phyloP scores from a whole-genome alignment of 2,888 invertebrate genomes.

The Argynnis bischoffii region DNA sequence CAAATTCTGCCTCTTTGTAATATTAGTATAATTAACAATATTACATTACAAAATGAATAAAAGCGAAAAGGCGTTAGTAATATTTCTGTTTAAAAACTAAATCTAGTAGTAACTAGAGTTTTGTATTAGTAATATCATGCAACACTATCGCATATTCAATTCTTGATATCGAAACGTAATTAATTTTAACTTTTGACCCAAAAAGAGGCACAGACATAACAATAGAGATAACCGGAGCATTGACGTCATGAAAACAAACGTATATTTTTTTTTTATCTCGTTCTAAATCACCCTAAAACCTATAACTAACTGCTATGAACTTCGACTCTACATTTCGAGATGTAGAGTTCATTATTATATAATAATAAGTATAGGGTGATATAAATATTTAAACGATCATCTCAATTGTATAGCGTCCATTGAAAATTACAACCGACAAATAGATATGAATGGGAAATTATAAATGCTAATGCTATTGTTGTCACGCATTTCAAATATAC shows the following conservation, averaged over 20 bases:
- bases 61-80: too few relatives aligned
- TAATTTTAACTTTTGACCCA: slow-evolving; percentile 29
- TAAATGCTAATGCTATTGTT: slow-evolving; percentile 17
- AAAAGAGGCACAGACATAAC: slow-evolving; percentile 22
- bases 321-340: background rate
- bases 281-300: slow-evolving; percentile 1
- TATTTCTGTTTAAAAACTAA: too few relatives aligned
- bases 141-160: slow-evolving; percentile 1
- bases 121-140: background rate
- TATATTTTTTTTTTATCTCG: slow-evolving; percentile 7
- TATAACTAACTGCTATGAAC: too few relatives aligned
- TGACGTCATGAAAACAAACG: slow-evolving; percentile 17
- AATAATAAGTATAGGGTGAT: background rate
- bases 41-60: too few relatives aligned
- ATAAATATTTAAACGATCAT: slow-evolving; percentile 13
- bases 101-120: too few relatives aligned
- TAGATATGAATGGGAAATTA: slow-evolving; percentile 13
- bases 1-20: too few relatives aligned
- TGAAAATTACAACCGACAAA: slow-evolving; percentile 5
- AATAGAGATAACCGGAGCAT: slow-evolving; percentile 14
- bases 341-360: background rate
- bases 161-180: slow-evolving; percentile 9
- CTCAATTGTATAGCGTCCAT: slow-evolving; percentile 3
- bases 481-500: background rate
- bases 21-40: too few relatives aligned